phyloP scores from a whole-genome alignment of 1,140 invertebrate genomes.

The Lithobius niger region DNA sequence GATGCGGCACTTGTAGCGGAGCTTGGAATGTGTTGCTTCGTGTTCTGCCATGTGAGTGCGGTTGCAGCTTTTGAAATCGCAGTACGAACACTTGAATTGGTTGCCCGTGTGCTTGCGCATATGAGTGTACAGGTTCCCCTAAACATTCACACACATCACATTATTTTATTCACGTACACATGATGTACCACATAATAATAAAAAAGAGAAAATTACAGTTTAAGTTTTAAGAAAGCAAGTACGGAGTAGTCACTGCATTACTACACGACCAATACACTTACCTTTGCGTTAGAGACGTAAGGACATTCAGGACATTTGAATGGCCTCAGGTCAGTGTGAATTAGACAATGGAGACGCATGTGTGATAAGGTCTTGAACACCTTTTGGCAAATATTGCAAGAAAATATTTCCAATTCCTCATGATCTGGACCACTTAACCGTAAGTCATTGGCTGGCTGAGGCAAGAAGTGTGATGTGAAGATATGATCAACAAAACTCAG shows the following conservation, averaged over 20 bases:
- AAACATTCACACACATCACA: not conserved
- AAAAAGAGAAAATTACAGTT: not conserved
- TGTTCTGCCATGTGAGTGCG: slow-evolving; percentile 33
- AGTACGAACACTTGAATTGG: slow-evolving; percentile 28
- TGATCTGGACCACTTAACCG: not conserved
- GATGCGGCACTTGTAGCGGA: slow-evolving; percentile 26
- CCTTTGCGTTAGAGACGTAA: slow-evolving; percentile 29
- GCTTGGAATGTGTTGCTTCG: slow-evolving; percentile 26
- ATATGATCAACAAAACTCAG: slow-evolving; percentile 15
- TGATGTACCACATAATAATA: not conserved
- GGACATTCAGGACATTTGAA: slow-evolving; percentile 32
- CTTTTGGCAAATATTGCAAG: slow-evolving; percentile 31
- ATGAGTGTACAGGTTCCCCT: slow-evolving; percentile 33
- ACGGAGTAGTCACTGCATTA: no score
- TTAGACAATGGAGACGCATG: slow-evolving; percentile 31
- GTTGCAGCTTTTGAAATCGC: slow-evolving; percentile 31
- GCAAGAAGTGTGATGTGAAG: slow-evolving; percentile 7
- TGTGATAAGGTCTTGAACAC: slow-evolving; percentile 32
- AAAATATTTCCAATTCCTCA: slow-evolving; percentile 25
- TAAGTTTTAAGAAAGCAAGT: not conserved
- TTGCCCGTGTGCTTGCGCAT: slow-evolving; percentile 35
- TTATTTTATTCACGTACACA: not conserved
- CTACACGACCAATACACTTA: not conserved
- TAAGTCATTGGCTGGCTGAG: slow-evolving; percentile 1
- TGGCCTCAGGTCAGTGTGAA: slow-evolving; percentile 31